Evolutionary conservation across 1,140 invertebrate species (phyloP), one percentile per base, ranked within the genome.

Genomic region (Bacillus rossius): DNA sequence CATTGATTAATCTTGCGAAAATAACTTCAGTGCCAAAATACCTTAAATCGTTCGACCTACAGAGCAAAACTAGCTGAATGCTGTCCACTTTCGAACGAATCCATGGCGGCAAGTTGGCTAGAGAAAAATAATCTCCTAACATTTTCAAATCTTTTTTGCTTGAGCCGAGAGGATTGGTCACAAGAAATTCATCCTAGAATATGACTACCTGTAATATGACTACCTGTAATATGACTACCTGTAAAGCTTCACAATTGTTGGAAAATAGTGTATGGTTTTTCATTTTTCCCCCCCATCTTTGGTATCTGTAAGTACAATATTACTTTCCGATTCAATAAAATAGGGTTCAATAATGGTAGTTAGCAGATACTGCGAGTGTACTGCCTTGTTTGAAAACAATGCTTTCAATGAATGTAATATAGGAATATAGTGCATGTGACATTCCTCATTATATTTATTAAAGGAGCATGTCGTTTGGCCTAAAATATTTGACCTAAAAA

Each of bases 31-130:
- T 45, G 4, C 43, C 43, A 45, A 45, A 45, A 45, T 45, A 45
- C n/a, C 23, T 45, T 19, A 45, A 45, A n/a, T 45, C 43, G 17
- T 45, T 45, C 23, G 43, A 45, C 23, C 23, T 54, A 38, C 52
- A 54, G 10, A 54, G 38, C 38, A 54, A 54, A 54, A 54, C 38
- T 40, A 54, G 37, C 20, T 54, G 52, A 26, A 54, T 26, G 16
- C 25, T n/a, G 20, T 54, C 29, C 26, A 54, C 52, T 26, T 26
- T 16, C 22, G 52, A 54, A 8, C 52, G 13, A 43, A 16, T 54
- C 52, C 52, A 54, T 22, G 38, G 26, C 14, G 29, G 52, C 52
- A 54, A 40, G 40, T 54, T 54, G 22, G 13, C 52, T 40, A 54
- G 40, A 50, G 52, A 38, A 54, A 38, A 54, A 22, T 54, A 54